Evolutionary conservation across 2,888 invertebrate species (phyloP).

Genomic region (Drosophila flavopinicola): DNA sequence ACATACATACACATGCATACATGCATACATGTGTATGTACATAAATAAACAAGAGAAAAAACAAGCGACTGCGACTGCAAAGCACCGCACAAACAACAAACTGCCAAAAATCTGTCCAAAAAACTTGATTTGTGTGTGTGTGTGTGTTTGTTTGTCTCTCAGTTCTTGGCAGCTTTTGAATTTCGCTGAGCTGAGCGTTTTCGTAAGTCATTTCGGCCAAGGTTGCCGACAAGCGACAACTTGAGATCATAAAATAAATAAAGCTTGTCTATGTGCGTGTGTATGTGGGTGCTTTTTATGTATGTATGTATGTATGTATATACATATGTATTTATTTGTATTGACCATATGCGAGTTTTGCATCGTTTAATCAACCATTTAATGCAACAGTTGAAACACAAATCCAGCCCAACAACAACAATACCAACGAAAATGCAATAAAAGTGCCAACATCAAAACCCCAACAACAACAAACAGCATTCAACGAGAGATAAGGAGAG

Average conservation of each 20-base stretch:
- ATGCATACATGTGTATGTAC: neutral
- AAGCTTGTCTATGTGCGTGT: conserved; percentile 29
- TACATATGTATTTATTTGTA: neutral
- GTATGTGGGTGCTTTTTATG: conserved; percentile 10
- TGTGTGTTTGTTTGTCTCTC: conserved; percentile 3
- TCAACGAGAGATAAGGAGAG: neutral
- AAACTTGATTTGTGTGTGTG: conserved; percentile 15
- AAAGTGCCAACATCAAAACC: conserved; percentile 37
- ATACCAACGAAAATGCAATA: conserved; percentile 62
- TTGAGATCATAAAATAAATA: conserved; percentile 60
- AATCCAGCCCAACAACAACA: conserved; percentile 39
- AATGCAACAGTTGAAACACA: conserved; percentile 32
- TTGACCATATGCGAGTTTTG: conserved; percentile 60
- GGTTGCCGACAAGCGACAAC: conserved; percentile 55
- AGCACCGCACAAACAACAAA: conserved; percentile 22
- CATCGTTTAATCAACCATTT: conserved; percentile 41
- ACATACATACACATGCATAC: conserved; percentile 2
- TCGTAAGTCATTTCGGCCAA: conserved; percentile 67
- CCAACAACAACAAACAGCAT: conserved; percentile 1
- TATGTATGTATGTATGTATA: conserved; percentile 2
- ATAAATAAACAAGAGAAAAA: conserved; percentile 34
- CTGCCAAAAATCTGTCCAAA: conserved; percentile 40
- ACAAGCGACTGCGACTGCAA: conserved; percentile 19
- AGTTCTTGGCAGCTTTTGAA: conserved; percentile 45
- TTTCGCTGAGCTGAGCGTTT: conserved; percentile 55